Evolutionary conservation across 2,888 invertebrate species (phyloP).

Genomic region (Epirrhoe tristata): DNA sequence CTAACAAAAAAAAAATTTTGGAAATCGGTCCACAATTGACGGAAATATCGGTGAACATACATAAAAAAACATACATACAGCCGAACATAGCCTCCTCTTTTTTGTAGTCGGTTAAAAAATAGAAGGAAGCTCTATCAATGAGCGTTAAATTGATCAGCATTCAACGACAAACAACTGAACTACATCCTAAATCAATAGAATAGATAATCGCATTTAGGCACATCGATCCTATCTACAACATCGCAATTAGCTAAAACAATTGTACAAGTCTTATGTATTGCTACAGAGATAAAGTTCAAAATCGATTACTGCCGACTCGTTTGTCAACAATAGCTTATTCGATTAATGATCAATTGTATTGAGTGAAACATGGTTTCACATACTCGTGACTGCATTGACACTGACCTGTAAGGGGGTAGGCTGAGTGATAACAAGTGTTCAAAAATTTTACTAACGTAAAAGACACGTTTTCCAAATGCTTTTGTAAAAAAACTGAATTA

Average conservation of each 20-base stretch:
- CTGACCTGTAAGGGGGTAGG: constrained; percentile 51
- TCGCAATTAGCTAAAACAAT: constrained; percentile 12
- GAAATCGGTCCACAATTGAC: no score
- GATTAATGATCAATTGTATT: constrained; percentile 61
- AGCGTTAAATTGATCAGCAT: constrained; percentile 36
- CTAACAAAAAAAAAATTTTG: no score
- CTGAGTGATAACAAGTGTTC: constrained; percentile 31
- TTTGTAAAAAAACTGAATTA: no score
- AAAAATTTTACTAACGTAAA: no score
- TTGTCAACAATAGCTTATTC: constrained; percentile 59
- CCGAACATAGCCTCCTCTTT: no score
- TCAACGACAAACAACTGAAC: constrained; percentile 49
- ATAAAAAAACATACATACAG: no score
- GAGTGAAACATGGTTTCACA: constrained; percentile 47
- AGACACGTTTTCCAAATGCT: no score
- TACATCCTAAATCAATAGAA: constrained; percentile 58
- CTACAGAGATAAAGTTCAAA: constrained; percentile 39
- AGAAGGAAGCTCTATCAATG: neutral
- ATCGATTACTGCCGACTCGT: constrained; percentile 45
- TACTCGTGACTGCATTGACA: constrained; percentile 63
- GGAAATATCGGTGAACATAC: no score
- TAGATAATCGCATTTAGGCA: constrained; percentile 58
- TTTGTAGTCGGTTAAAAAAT: no score
- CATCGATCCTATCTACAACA: constrained; percentile 55
- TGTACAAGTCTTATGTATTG: constrained; percentile 29